Base-by-base conservation (phyloP, 2,797 vertebrate species). In the Phoxinus dragarum region DNA sequence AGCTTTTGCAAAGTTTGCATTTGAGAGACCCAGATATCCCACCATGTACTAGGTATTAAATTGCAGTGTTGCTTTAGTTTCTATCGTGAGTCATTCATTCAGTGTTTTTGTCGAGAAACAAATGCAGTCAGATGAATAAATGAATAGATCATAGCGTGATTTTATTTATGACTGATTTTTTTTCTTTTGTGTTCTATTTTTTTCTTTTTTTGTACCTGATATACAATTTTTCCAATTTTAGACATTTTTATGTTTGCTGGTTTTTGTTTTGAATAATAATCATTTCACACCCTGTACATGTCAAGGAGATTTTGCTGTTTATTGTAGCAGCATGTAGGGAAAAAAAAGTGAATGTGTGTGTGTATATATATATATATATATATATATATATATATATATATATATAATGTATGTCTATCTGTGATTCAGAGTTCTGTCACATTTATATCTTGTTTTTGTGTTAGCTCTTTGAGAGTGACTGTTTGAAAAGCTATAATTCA, bases 21-120 rank as follows among this genome's bases (percentile, higher is more conserved):
- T 52, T 49, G 49, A 47, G 40, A 47, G 56, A 52, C 38, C 38
- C 71, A 64, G 40, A 38, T 36, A 23, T 47, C 11, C 5, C 69
- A 76, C 42, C 59, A 3, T 67, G 72, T 75, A 49, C 31, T 38
- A 40, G 61, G 64, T 72, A 81, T 86, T 86, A 10, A 69, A 49
- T 72, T 71, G n/a, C 81, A 86, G 73, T 89, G 80, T 87, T 84
- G 74, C 38, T 73, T 84, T 77, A 19, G 66, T 77, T 69, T 85
- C 36, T 68, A 4, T 75, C 27, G 5, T 31, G 40, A 56, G n/a
- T 77, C 73, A 72, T 64, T 52, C 21, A 71, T 81, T 84, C 38
- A 54, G 66, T 79, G 49, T 47, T 71, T 83, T 66, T 47, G 54
- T 61, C 14, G 17, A 67, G 44, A 77, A 78, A 47, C 71, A 75